Conservation (phyloP, 2,888 invertebrate species). For the Nomada ferruginata region DNA sequence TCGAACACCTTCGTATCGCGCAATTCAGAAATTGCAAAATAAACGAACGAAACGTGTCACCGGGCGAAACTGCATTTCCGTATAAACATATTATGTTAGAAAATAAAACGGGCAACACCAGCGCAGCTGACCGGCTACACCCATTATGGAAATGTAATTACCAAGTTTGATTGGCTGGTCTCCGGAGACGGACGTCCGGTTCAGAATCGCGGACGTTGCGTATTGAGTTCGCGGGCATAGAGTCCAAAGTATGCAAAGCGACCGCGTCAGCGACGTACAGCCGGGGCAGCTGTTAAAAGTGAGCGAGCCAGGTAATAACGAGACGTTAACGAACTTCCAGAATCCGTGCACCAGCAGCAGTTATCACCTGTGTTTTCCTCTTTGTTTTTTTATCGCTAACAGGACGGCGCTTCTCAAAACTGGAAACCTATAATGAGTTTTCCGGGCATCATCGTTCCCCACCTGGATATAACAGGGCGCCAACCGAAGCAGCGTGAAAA, state of each 20-base stretch:
- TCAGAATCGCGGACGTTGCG: slow-evolving; percentile 19
- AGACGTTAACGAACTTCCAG: slow-evolving; percentile 61
- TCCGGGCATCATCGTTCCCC: slow-evolving; percentile 40
- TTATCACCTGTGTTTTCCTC: slow-evolving; percentile 50
- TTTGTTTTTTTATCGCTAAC: slow-evolving; percentile 64
- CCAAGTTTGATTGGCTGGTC: slow-evolving; percentile 74
- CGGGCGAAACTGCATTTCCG: neutral
- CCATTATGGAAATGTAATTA: slow-evolving; percentile 75
- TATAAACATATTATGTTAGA: slow-evolving; percentile 14
- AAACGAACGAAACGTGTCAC: neutral
- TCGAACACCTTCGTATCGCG: neutral
- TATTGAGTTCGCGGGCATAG: slow-evolving; percentile 37
- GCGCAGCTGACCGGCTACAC: slow-evolving; percentile 39
- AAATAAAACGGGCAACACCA: slow-evolving; percentile 28
- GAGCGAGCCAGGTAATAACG: slow-evolving; percentile 45
- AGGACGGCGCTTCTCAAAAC: slow-evolving; percentile 63
- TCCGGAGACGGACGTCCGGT: slow-evolving; percentile 44
- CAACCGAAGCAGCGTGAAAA: slow-evolving; percentile 60
- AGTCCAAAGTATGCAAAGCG: slow-evolving; percentile 50
- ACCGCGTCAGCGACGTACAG: slow-evolving; percentile 7
- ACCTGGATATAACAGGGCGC: slow-evolving; percentile 61
- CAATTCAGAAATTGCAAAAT: neutral
- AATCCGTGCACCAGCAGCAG: neutral
- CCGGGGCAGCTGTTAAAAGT: slow-evolving; percentile 52
- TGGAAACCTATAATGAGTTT: slow-evolving; percentile 67